Evolutionary conservation across 2,113 vertebrate genomes (phyloP).

Genomic region (Tinamus guttatus): DNA sequence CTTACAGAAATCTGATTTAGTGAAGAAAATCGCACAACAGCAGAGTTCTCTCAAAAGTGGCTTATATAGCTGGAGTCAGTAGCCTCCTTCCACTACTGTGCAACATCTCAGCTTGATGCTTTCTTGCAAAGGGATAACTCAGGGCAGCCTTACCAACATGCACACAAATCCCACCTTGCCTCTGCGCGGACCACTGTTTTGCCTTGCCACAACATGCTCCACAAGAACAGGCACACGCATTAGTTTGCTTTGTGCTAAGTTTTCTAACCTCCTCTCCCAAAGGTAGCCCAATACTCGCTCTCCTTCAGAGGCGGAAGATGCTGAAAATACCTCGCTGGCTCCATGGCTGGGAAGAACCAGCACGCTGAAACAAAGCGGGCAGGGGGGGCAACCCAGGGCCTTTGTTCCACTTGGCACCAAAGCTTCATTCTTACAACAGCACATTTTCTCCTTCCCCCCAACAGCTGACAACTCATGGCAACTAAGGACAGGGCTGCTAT

Average conservation of each 20-base stretch:
- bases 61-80: neutral
- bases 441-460: slow-evolving; percentile 63
- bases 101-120: neutral
- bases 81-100: neutral
- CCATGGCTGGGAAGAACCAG: slow-evolving; percentile 55
- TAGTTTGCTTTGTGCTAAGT: neutral
- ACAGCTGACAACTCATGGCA: slow-evolving; percentile 71
- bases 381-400: slow-evolving; percentile 43
- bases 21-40: neutral
- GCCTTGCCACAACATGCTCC: neutral
- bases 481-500: slow-evolving; percentile 71
- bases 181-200: neutral
- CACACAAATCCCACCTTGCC: neutral
- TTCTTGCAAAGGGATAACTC: neutral
- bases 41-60: neutral
- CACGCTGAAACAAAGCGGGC: slow-evolving; percentile 62
- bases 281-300: neutral
- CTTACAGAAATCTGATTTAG: slow-evolving; percentile 32
- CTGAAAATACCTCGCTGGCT: slow-evolving; percentile 2
- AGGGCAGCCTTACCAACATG: neutral
- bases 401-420: slow-evolving; percentile 70
- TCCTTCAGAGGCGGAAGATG: slow-evolving; percentile 13
- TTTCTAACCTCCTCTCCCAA: neutral
- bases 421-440: slow-evolving; percentile 66
- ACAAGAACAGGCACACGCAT: neutral